Evolutionary conservation across 30 jellyfish, hydroid and myxozoan species (phyloP).

Genomic region (Chironex yamaguchii): DNA sequence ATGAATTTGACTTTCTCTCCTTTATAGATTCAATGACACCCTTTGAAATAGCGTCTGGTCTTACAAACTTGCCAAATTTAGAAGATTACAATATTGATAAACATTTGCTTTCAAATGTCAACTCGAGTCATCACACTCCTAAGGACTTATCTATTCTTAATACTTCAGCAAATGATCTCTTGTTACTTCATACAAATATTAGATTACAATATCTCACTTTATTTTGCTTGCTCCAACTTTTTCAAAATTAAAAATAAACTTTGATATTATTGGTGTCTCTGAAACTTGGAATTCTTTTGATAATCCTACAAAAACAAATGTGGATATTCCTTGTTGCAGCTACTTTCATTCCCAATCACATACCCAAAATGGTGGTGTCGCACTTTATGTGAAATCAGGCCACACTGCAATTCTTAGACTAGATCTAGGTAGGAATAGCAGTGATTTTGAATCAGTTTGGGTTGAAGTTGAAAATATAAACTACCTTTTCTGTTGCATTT

Average conservation of each 20-base stretch:
- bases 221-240: slow-evolving; percentile 44
- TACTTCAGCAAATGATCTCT: slow-evolving; percentile 37
- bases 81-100: slow-evolving; percentile 10
- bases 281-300: slow-evolving; percentile 52
- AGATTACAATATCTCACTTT: slow-evolving; percentile 37
- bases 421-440: slow-evolving; percentile 2
- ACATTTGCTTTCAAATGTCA: slow-evolving; percentile 30
- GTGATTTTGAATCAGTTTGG: slow-evolving; percentile 46
- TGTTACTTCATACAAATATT: slow-evolving; percentile 18
- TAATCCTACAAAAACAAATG: slow-evolving; percentile 35
- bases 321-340: slow-evolving; percentile 60
- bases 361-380: slow-evolving; percentile 34
- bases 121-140: slow-evolving; percentile 25
- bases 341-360: slow-evolving; percentile 39
- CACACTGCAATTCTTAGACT: background rate
- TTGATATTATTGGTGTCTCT: slow-evolving; percentile 37
- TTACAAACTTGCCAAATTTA: slow-evolving; percentile 33
- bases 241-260: slow-evolving; percentile 5
- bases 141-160: too few species aligned
- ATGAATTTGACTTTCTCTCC: slow-evolving; percentile 33
- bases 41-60: slow-evolving; percentile 56
- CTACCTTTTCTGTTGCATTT: slow-evolving; percentile 33
- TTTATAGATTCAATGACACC: slow-evolving; percentile 35
- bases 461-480: slow-evolving; percentile 24
- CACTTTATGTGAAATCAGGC: slow-evolving; percentile 21